These are phyloP conservation scores for Coregonus sp. DNA, from an alignment of 2,797 vertebrate species.

Conservation along the genomic window DNA sequence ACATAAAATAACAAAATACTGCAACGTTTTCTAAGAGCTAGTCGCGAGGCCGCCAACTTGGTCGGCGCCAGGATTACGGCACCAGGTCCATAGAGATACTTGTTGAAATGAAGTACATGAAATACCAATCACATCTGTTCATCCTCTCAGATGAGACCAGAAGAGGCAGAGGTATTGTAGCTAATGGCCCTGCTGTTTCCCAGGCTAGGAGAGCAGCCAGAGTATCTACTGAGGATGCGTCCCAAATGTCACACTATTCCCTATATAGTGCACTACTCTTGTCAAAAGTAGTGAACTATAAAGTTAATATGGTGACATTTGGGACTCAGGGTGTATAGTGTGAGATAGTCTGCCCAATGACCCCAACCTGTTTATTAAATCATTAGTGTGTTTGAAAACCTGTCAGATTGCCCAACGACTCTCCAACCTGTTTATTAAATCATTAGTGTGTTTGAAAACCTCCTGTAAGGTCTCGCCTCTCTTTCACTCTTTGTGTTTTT, in stretches of 20 bases:
- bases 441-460: conserved; percentile 61
- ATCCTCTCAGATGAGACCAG: neutral
- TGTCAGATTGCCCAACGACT: conserved; percentile 33
- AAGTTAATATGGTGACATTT: neutral
- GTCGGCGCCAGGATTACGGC: too few species aligned
- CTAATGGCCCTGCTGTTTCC: neutral
- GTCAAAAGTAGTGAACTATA: neutral
- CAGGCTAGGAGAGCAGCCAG: neutral
- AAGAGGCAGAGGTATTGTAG: neutral
- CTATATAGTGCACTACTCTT: too few species aligned
- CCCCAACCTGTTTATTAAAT: conserved; percentile 52
- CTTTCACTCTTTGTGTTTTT: neutral
- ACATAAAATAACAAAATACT: too few species aligned
- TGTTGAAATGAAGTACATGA: too few species aligned
- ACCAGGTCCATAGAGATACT: too few species aligned
- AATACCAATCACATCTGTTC: too few species aligned
- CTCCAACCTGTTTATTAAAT: conserved; percentile 51
- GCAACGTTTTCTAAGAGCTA: too few species aligned
- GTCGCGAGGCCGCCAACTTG: too few species aligned
- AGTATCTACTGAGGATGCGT: conserved; percentile 20
- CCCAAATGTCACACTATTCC: neutral
- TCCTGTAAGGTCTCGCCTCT: conserved; percentile 24
- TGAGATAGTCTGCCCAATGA: neutral
- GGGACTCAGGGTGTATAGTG: neutral
- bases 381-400: conserved; percentile 61